Base-by-base conservation (phyloP, 2,888 invertebrate genomes). In the Geotrupes spiniger region DNA sequence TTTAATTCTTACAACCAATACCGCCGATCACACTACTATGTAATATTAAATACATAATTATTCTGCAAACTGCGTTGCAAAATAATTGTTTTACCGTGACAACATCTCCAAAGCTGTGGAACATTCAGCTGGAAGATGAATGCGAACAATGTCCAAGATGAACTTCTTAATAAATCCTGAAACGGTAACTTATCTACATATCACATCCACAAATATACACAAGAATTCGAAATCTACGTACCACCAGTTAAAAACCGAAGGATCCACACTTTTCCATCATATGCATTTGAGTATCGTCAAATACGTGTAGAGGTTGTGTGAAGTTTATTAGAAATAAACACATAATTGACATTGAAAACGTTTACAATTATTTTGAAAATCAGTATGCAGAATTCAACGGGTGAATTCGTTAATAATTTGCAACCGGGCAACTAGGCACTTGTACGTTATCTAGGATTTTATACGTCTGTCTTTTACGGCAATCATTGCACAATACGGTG, bases 11-110 rank as follows among this genome's bases (percentile, higher is more conserved):
- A 44, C 15, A 28, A 12, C 36, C 27, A 27, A 44, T 27, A 44
- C 28, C 37, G 37, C 28, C 14, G 14, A 21, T 31, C 17, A 21
- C 3, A 21, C 21, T 21, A 21, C 3, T 21, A 4, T 33, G n/a
- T n/a, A 33, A 33, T 33, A 17, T 15, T n/a, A 21, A 40, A 40
- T 33, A 10, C 25, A 29, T 54, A 57, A 62, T 63, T 63, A 64
- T 63, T 64, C 64, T 64, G 64, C 64, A 64, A 63, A 63, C 63
- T 62, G 61, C 48, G 61, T 64, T 64, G 64, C 64, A 62, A 63
- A 63, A 63, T 62, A 63, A 62, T 61, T 57, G 55, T 51, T 64
- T 64, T 64, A 64, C 64, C 64, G 61, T 64, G 57, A 61, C 57
- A 49, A 57, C 57, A 58, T 57, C 53, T 55, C 58, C 56, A 55